Percentiles rank a stretch among this genome's conserved stretches.
Evolutionary conservation across 2,888 invertebrate genomes (phyloP).

Genomic region (Dromius quadrimaculatus): DNA sequence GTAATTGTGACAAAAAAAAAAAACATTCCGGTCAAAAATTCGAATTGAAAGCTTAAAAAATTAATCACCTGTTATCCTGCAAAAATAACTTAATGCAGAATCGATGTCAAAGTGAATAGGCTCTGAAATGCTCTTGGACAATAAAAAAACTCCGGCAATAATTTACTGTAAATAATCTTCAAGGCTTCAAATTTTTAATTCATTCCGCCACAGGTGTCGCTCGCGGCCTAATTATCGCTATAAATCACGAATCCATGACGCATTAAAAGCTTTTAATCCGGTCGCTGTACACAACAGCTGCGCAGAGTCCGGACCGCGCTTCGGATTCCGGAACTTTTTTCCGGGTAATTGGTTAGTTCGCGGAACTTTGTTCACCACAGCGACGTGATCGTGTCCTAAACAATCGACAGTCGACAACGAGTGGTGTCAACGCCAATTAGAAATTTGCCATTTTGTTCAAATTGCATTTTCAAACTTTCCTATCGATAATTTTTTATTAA

Average conservation of each 20-base stretch:
- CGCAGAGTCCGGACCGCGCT: background rate
- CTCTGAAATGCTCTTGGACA: background rate
- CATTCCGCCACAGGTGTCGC: constrained; percentile 45
- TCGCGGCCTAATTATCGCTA: constrained; percentile 48
- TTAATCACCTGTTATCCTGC: too few relatives aligned
- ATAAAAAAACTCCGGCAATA: constrained; percentile 17
- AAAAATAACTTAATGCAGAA: too few relatives aligned
- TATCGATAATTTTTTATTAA: too few relatives aligned
- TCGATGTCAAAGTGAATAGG: background rate
- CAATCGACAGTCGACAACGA: constrained; percentile 8
- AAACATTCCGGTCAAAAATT: too few relatives aligned
- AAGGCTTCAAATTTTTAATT: constrained; percentile 33
- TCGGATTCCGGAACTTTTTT: constrained; percentile 26
- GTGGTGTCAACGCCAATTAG: too few relatives aligned
- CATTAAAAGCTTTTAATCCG: constrained; percentile 51
- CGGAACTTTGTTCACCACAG: constrained; percentile 34
- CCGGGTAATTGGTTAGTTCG: constrained; percentile 48
- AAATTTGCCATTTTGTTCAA: too few relatives aligned
- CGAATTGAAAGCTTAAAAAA: too few relatives aligned
- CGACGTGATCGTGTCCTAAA: constrained; percentile 35
- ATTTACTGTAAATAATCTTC: constrained; percentile 39
- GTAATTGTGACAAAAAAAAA: too few relatives aligned
- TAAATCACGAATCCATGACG: constrained; percentile 45
- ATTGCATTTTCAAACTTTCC: too few relatives aligned
- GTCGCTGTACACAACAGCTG: constrained; percentile 44